Evolutionary conservation across 2,888 invertebrate genomes (phyloP), one percentile per base, ranked within the genome.

Genomic region (Plagodis pulveraria): DNA sequence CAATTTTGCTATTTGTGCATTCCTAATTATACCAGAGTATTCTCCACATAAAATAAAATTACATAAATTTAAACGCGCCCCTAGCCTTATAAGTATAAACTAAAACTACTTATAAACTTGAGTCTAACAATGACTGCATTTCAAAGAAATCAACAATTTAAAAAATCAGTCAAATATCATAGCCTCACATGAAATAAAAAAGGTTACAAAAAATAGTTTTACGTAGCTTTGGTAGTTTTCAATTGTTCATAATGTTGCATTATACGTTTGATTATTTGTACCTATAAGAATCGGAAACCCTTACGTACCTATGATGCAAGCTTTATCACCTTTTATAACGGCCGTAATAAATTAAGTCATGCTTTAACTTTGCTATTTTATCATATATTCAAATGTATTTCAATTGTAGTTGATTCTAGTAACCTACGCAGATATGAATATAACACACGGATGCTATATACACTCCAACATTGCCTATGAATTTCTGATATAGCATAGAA

Each of bases 151-250:
- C 61, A 67, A 68, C 64, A 62, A 56, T 69, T 69, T 40, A 65
- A 63, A 70, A 72, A 69, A 71, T 80, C 81, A 81, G 79, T 81
- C 80, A 63, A 76, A 76, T 74, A 76, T 76, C 71, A 78, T 81
- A 82, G 81, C 80, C 81, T 78, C 73, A 70, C 66, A 62, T 38
- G 56, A 58, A 51, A 51, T 41, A 50, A 58, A 54, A n/a, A 45
- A 10, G 11, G 61, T 69, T 70, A 75, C 60, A 74, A 70, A 76
- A 69, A 55, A 71, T 66, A 67, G 60, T 67, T 66, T 71, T 69
- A 74, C 63, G 70, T 72, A 77, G 70, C 82, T 83, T 83, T 83
- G 83, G 83, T 80, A 78, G 68, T 65, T 69, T 69, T 61, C 50
- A 67, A 67, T 65, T 63, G 60, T 62, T 60, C 64, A 66, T 11